Evolutionary conservation across 2,888 invertebrate genomes (phyloP), one percentile per base, ranked within the genome.

Genomic region (Abrostola tripartita): DNA sequence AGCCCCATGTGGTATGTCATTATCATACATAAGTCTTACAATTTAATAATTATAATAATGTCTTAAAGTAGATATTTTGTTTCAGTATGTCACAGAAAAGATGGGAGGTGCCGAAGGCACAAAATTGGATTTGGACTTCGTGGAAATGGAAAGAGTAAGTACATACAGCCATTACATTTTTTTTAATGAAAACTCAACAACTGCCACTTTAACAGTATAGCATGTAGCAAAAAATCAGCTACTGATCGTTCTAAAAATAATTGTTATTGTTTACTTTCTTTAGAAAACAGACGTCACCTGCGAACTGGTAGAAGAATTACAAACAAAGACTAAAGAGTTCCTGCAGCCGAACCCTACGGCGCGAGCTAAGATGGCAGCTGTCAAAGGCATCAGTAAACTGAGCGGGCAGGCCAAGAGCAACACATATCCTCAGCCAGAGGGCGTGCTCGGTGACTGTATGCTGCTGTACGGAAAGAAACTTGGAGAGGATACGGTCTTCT

Each of bases 91-190:
- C 96, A 99, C 99, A 90, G 99, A 99, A 95, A 99, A 99, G 95
- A 99, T 99, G 97, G 99, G 99, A 76, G 99, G 99, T 91, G 99
- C 99, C 80, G 99, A 99, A 95, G 99, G 99, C 93, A 99, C 99
- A 82, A 99, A 99, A 95, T 96, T 99, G 89, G 99, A 99, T 95
- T 97, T 99, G 94, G 99, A 99, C 88, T 99, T 99, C 92, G 96
- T 98, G 95, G 99, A 99, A 90, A 99, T 99, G 99, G 99, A 99
- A 96, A 97, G 98, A 95, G 99, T 99, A 95, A 96, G 96, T 95
- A 65, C 52, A 74, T 8, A 65, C 62, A 62, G 64, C 55, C 61
- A 66, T 61, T 71, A 24, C 24, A 53, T 70, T 68, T 50, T 49
- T 70, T 68, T 69, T 71, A 60, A 63, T 57, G 44, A 36, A 52